These are phyloP conservation scores for Spicauda simplicius DNA, from an alignment of 2,888 invertebrate species.

Conservation along the genomic window DNA sequence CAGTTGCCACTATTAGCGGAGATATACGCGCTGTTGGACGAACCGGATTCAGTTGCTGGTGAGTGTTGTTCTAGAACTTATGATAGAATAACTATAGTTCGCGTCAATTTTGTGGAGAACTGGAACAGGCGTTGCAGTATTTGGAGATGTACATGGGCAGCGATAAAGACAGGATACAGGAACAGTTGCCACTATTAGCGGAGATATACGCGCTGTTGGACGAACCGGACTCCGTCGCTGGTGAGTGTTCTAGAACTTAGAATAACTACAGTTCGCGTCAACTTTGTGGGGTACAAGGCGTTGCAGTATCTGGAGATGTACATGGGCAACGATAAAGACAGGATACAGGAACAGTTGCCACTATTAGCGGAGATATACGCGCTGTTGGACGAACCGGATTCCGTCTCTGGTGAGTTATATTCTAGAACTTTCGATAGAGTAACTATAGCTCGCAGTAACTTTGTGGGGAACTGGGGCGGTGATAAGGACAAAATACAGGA, in stretches of 20 bases:
- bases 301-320: constrained; percentile 91
- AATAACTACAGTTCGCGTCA: too few species aligned
- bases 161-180: constrained; percentile 79
- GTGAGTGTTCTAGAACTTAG: too few species aligned
- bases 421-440: constrained; percentile 77
- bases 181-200: constrained; percentile 87
- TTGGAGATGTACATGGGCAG: constrained; percentile 89
- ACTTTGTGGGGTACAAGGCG: too few species aligned
- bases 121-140: constrained; percentile 90
- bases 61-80: too few species aligned
- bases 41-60: too few species aligned
- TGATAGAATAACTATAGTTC: too few species aligned
- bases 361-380: constrained; percentile 93
- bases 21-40: constrained; percentile 93
- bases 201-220: constrained; percentile 94
- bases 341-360: constrained; percentile 85
- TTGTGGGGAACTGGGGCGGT: constrained; percentile 88
- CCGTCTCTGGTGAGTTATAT: constrained; percentile 62
- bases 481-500: constrained; percentile 82
- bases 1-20: constrained; percentile 88
- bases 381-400: too few species aligned
- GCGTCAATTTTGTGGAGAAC: too few species aligned
- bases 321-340: constrained; percentile 84
- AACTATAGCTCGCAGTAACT: constrained; percentile 89
- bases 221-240: too few species aligned